phyloP scores from a whole-genome alignment of 2,113 vertebrate species.

The Charadrius vociferus region DNA sequence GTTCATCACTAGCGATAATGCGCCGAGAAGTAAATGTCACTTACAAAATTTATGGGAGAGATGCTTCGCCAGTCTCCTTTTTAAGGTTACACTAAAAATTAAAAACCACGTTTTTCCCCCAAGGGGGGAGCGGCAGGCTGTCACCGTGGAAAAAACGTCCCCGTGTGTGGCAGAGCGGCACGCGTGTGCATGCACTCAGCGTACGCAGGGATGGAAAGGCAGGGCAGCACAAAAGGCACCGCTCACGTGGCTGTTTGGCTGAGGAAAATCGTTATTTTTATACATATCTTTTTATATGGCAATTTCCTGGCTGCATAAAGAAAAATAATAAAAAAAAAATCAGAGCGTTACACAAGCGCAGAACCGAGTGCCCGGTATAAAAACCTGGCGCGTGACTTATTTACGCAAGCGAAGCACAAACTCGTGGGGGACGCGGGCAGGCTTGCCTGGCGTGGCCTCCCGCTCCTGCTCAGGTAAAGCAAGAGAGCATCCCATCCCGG shows the following conservation, averaged over 20 bases:
- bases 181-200: not conserved
- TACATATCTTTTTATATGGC: not conserved
- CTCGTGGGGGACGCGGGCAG: rapidly evolving
- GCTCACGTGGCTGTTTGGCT: not conserved
- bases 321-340: not conserved
- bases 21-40: not conserved
- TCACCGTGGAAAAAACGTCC: slow-evolving; percentile 16
- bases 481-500: not conserved
- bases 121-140: slow-evolving; percentile 5
- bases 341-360: not conserved
- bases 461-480: not conserved
- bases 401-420: not conserved
- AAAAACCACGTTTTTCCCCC: slow-evolving; percentile 41
- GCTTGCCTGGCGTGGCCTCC: not conserved
- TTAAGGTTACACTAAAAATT: slow-evolving; percentile 67
- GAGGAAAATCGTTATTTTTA: not conserved
- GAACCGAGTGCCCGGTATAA: not conserved
- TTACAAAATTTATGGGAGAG: slow-evolving; percentile 56
- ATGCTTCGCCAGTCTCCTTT: slow-evolving; percentile 23
- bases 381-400: not conserved
- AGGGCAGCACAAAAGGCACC: not conserved
- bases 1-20: not conserved
- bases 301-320: not conserved
- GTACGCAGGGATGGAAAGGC: not conserved
- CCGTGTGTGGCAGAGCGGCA: not conserved